A percentile compares a stretch with the other conserved stretches of the same genome.
These are phyloP conservation scores for Abscondita cerata DNA, from an alignment of 2,888 invertebrate species.

Conservation along the genomic window DNA sequence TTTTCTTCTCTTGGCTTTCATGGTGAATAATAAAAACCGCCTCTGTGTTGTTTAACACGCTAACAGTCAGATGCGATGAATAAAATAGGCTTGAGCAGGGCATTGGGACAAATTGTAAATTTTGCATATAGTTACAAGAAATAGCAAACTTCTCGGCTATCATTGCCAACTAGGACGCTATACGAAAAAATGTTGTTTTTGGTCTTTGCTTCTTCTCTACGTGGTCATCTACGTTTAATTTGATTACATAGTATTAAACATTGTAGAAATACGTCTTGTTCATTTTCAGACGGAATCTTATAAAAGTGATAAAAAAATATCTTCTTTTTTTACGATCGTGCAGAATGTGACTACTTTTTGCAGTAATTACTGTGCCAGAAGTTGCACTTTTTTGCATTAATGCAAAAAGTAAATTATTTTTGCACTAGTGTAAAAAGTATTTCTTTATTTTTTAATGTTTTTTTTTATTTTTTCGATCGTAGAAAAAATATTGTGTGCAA, in stretches of 20 bases:
- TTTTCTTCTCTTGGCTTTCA: conserved; percentile 24
- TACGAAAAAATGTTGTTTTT: neutral
- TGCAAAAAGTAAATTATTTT: too few species aligned
- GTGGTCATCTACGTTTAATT: conserved; percentile 3
- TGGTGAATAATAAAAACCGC: conserved; percentile 21
- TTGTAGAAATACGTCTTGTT: conserved; percentile 17
- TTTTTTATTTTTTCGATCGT: too few species aligned
- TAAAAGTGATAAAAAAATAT: neutral
- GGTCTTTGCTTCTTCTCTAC: conserved; percentile 3
- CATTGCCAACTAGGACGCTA: neutral
- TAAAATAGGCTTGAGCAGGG: neutral
- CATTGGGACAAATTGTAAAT: too few species aligned
- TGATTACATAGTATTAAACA: conserved; percentile 2
- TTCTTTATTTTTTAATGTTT: too few species aligned
- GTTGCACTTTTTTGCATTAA: too few species aligned
- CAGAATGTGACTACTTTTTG: too few species aligned
- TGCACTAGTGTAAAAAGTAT: too few species aligned
- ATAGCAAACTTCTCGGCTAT: conserved; percentile 6
- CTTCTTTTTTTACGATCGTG: conserved; percentile 1
- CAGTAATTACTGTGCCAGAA: too few species aligned
- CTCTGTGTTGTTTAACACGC: conserved; percentile 28
- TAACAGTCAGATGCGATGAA: conserved; percentile 30
- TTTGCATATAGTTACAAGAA: too few species aligned
- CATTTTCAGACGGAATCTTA: neutral
- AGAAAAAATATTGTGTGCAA: too few species aligned